phyloP scores from a whole-genome alignment of 2,888 invertebrate genomes.

The Drosophila meridiana region DNA sequence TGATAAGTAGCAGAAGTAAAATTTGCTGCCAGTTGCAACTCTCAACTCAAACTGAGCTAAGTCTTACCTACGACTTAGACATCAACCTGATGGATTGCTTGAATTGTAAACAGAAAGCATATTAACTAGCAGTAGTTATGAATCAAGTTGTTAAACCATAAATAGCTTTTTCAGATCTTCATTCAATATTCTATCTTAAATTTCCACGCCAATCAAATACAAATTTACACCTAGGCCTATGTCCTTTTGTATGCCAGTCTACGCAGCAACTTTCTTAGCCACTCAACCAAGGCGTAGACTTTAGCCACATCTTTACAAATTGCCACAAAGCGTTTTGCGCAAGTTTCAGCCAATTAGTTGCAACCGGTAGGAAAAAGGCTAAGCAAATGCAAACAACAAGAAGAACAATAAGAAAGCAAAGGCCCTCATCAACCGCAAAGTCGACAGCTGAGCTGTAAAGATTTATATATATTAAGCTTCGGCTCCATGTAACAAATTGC shows the following conservation, averaged over 20 bases:
- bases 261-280: not conserved
- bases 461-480: constrained; percentile 57
- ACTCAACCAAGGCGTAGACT: constrained; percentile 10
- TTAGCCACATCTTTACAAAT: constrained; percentile 35
- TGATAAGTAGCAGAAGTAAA: not conserved
- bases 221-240: not conserved
- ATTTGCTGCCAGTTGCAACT: not conserved
- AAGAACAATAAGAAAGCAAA: not conserved
- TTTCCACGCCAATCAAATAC: not conserved
- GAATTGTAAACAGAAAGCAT: not conserved
- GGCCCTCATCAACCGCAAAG: constrained; percentile 47
- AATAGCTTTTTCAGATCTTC: not conserved
- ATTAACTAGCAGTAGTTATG: not conserved
- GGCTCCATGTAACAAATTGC: constrained; percentile 64
- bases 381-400: constrained; percentile 12
- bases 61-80: too few relatives aligned
- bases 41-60: not conserved
- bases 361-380: constrained; percentile 1
- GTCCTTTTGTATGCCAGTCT: constrained; percentile 5
- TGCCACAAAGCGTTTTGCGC: constrained; percentile 45
- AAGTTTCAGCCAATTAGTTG: constrained; percentile 59
- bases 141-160: not conserved
- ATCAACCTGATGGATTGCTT: not conserved
- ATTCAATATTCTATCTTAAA: not conserved
- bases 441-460: constrained; percentile 36